Evolutionary conservation across 2,113 vertebrate species (phyloP).

Genomic region (Notothenia coriiceps): DNA sequence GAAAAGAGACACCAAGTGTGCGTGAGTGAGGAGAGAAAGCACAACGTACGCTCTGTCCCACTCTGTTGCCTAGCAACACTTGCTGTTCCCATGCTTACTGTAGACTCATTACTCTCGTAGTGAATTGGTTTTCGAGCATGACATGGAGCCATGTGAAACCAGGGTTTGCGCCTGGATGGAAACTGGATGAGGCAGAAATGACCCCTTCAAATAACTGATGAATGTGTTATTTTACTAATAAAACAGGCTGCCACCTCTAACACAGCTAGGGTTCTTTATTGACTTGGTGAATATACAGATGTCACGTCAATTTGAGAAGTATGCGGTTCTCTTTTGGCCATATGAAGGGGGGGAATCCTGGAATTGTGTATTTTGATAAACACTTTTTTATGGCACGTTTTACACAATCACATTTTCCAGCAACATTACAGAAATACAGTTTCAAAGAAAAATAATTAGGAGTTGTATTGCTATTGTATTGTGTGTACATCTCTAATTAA

Average conservation of each 20-base stretch:
- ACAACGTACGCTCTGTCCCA: slow-evolving; percentile 68
- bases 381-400: too few relatives aligned
- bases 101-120: slow-evolving; percentile 55
- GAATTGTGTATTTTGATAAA: background rate
- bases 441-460: background rate
- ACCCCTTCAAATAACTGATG: slow-evolving; percentile 56
- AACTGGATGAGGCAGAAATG: slow-evolving; percentile 63
- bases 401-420: background rate
- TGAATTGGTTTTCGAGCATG: slow-evolving; percentile 57
- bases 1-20: slow-evolving; percentile 64
- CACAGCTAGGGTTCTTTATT: background rate
- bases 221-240: slow-evolving; percentile 40
- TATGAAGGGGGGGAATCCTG: background rate
- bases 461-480: background rate
- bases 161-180: slow-evolving; percentile 52
- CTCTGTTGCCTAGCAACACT: slow-evolving; percentile 82
- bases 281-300: slow-evolving; percentile 25
- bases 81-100: slow-evolving; percentile 57
- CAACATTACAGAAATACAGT: background rate
- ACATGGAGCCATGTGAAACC: slow-evolving; percentile 52
- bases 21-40: slow-evolving; percentile 63
- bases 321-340: slow-evolving; percentile 48
- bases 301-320: slow-evolving; percentile 12
- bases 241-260: slow-evolving; percentile 24
- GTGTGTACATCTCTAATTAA: background rate